These are phyloP conservation scores for Conus ventricosus DNA, from an alignment of 1,140 invertebrate genomes.

Conservation along the genomic window DNA sequence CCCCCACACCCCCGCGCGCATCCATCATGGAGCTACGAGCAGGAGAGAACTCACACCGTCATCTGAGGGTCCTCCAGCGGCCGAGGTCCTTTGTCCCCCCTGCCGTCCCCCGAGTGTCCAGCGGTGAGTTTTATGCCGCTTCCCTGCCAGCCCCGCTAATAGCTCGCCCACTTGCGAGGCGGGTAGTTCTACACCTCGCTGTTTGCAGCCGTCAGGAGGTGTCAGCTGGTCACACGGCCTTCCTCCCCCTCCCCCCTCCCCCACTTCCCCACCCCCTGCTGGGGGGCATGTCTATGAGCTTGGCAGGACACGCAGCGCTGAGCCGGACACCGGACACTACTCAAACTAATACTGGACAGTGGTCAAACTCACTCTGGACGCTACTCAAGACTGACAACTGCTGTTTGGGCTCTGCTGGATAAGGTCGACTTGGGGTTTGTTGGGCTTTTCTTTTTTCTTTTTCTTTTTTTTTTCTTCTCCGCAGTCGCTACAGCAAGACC, in stretches of 20 bases:
- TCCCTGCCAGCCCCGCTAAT: neutral
- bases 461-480: too few relatives aligned
- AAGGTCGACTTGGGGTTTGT: too few relatives aligned
- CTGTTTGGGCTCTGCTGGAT: too few relatives aligned
- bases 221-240: neutral
- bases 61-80: neutral
- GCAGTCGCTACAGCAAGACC: too few relatives aligned
- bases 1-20: neutral
- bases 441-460: too few relatives aligned
- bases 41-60: conserved; percentile 7
- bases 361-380: too few relatives aligned
- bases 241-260: neutral
- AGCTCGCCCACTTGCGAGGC: neutral
- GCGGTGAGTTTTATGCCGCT: conserved; percentile 19
- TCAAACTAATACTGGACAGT: neutral
- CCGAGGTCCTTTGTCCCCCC: neutral
- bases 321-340: neutral
- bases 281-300: too few relatives aligned
- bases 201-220: neutral
- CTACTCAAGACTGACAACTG: too few relatives aligned
- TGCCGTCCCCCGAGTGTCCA: neutral
- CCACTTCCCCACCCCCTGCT: too few relatives aligned
- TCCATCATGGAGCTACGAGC: conserved; percentile 27
- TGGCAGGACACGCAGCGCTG: too few relatives aligned
- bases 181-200: neutral